Percentiles rank a stretch among this genome's conserved stretches.
Evolutionary conservation across 2,888 invertebrate genomes (phyloP).

Genomic region (Anoncus sp.): DNA sequence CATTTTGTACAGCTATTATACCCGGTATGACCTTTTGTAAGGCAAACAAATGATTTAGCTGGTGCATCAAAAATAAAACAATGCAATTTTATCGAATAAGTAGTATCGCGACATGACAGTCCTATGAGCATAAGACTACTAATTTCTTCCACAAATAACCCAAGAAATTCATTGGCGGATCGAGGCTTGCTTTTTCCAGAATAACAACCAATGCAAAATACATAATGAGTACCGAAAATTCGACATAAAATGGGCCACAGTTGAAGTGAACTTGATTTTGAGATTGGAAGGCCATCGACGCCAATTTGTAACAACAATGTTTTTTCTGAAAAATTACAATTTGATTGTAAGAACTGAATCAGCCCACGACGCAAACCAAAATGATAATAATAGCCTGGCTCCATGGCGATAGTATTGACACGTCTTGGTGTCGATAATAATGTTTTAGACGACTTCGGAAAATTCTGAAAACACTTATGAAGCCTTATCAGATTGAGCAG

Average conservation of each 20-base stretch:
- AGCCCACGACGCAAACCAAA: constrained; percentile 21
- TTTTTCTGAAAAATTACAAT: constrained; percentile 5
- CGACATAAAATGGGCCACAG: constrained; percentile 32
- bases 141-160: constrained; percentile 20
- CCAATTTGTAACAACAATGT: constrained; percentile 15
- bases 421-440: constrained; percentile 26
- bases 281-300: constrained; percentile 26
- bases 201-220: constrained; percentile 32
- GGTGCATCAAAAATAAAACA: constrained; percentile 26
- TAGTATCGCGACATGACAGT: constrained; percentile 7
- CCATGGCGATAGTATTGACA: constrained; percentile 2
- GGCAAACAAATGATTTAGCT: constrained; percentile 26
- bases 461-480: constrained; percentile 4
- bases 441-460: constrained; percentile 19
- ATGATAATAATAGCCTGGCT: constrained; percentile 28
- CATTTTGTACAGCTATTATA: constrained; percentile 28
- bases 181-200: constrained; percentile 21
- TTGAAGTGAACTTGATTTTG: constrained; percentile 24
- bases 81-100: constrained; percentile 16
- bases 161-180: constrained; percentile 21
- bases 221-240: constrained; percentile 4
- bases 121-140: constrained; percentile 15
- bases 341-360: constrained; percentile 13
- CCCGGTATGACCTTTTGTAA: constrained; percentile 28
- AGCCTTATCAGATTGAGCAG: constrained; percentile 12